Conservation (phyloP, 2,888 invertebrate species). For the Labia minor region DNA sequence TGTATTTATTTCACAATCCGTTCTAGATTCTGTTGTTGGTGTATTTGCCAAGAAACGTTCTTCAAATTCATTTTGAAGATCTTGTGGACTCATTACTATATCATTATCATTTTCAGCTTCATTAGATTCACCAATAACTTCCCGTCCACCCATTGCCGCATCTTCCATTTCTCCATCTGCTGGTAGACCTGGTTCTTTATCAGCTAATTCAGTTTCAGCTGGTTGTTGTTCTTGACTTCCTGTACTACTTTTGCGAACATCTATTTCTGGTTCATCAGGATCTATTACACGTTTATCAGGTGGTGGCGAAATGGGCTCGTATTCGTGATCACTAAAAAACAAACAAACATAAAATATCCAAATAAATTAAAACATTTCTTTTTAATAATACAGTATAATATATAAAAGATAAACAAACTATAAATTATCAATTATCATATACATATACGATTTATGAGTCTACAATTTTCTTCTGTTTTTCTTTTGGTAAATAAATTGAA, state of each 20-base stretch:
- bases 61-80: not conserved
- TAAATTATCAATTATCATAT: not conserved
- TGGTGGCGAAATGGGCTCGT: conserved; percentile 76
- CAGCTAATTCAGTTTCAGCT: conserved; percentile 34
- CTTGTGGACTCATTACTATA: not conserved
- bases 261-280: conserved; percentile 19
- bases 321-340: conserved; percentile 78
- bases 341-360: conserved; percentile 29
- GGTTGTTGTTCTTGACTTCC: conserved; percentile 27
- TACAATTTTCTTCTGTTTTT: too few relatives aligned
- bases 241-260: conserved; percentile 24
- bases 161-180: conserved; percentile 38
- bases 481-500: too few relatives aligned
- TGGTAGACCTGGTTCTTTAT: conserved; percentile 28
- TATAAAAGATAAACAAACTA: not conserved
- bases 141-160: conserved; percentile 35
- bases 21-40: conserved; percentile 47
- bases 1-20: conserved; percentile 52
- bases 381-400: too few relatives aligned
- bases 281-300: conserved; percentile 28
- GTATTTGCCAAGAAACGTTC: conserved; percentile 37
- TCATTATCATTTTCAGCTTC: conserved; percentile 35
- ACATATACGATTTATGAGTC: too few relatives aligned
- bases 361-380: too few relatives aligned
- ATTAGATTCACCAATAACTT: conserved; percentile 41